A percentile compares a stretch with the other conserved stretches of the same genome.
Conservation (phyloP, 2,113 vertebrate species). For the Setophaga coronata region DNA sequence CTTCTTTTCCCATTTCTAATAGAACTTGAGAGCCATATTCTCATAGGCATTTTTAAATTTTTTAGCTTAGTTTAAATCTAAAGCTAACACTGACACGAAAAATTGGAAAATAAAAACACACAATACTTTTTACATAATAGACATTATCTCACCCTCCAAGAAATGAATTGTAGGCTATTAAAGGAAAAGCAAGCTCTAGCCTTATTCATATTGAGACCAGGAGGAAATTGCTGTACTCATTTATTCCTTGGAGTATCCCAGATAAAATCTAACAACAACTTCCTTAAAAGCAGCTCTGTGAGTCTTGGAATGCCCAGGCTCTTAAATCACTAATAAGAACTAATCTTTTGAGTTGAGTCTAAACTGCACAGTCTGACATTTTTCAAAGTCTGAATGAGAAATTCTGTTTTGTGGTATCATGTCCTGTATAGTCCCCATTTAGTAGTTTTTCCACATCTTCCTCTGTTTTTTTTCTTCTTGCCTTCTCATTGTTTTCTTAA, state of each 20-base stretch:
- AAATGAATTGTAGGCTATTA: neutral
- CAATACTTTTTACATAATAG: neutral
- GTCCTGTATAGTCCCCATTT: neutral
- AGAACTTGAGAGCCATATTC: neutral
- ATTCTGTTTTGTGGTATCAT: neutral
- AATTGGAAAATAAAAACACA: neutral
- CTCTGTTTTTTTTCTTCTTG: neutral
- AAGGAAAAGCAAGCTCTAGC: neutral
- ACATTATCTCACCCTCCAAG: neutral
- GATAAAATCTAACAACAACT: constrained; percentile 2
- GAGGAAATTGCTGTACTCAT: neutral
- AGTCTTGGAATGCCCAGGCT: neutral
- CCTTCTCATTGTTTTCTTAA: neutral
- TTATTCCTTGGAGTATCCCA: neutral
- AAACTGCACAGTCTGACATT: neutral
- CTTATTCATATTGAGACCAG: neutral
- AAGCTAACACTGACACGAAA: neutral
- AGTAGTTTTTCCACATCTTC: neutral
- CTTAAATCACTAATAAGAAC: neutral
- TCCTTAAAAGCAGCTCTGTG: neutral
- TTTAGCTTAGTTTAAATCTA: neutral
- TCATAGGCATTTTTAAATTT: neutral
- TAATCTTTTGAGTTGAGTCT: neutral
- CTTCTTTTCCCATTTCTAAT: neutral
- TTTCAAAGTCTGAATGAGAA: neutral